Base-by-base conservation (phyloP, 2,888 invertebrate genomes). In the Trypoxylon attenuatum region DNA sequence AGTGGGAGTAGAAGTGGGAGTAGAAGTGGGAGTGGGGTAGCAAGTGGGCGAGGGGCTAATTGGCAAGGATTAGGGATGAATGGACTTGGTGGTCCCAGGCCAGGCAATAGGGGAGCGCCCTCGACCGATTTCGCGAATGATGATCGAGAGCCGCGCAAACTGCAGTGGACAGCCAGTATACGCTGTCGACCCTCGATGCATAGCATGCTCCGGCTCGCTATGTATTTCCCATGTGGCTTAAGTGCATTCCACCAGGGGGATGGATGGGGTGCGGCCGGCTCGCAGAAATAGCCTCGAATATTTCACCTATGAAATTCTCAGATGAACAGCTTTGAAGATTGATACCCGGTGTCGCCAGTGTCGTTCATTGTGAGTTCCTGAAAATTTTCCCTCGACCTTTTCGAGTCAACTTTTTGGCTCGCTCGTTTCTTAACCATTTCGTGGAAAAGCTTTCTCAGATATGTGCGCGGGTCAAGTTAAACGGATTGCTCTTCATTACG, bases 131-230 rank as follows among this genome's bases (percentile, higher is more conserved):
- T 54, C 53, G 61, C 46, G 45, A 66, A 68, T 54, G 63, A 63
- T 74, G 76, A 76, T 76, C 69, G 72, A 72, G 73, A 69, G 68
- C 47, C 65, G 61, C 55, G 62, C 76, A 73, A 72, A 72, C 74
- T 72, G 57, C 45, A 55, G 39, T 10, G 66, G 65, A 59, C 61
- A 60, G 56, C 51, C 41, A 56, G 49, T 50, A 39, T 53, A 51
- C 22, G 38, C 38, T n/a, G n/a, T 57, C 33, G 55, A 29, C 45
- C 57, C 59, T 47, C 53, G 29, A 49, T 60, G 51, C 33, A 19
- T 46, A 33, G 2, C 53, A 46, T 54, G 33, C 61, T 56, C 61
- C 52, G 60, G 43, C 51, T 58, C 43, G 64, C 50, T 58, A 60
- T 51, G 61, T 66, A 76, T 76, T 76, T 76, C 76, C 73, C 76